A percentile compares a stretch with the other conserved stretches of the same genome.
Evolutionary conservation across 2,113 vertebrate genomes (phyloP).

Genomic region (Apteryx owenii): DNA sequence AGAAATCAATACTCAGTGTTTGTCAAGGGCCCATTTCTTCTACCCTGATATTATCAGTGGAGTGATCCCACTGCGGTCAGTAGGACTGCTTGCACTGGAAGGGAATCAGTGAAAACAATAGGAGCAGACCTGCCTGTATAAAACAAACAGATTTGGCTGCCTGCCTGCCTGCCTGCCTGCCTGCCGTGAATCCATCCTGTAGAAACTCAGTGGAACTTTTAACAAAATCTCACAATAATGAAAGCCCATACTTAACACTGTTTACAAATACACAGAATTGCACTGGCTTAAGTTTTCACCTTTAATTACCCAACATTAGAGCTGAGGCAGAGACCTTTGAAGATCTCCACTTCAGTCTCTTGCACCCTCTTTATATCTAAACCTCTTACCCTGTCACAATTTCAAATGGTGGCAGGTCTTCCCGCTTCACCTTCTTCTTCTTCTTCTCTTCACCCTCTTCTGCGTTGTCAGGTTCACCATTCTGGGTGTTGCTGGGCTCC

Average conservation of each 20-base stretch:
- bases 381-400: constrained; percentile 90
- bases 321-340: neutral
- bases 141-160: neutral
- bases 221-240: neutral
- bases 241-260: fast-evolving
- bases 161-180: neutral
- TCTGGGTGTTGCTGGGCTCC: constrained; percentile 63
- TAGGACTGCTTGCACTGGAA: neutral
- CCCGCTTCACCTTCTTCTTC: constrained; percentile 75
- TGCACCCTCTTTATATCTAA: neutral
- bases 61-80: neutral
- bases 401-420: constrained; percentile 91
- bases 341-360: neutral
- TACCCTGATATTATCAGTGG: neutral
- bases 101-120: neutral
- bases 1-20: constrained; percentile 9
- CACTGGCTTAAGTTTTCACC: neutral
- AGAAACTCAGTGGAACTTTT: neutral
- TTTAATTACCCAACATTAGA: neutral
- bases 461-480: constrained; percentile 66
- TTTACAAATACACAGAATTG: neutral
- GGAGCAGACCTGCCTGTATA: neutral
- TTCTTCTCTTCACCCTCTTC: constrained; percentile 58
- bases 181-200: neutral
- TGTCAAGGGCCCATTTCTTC: neutral